phyloP scores from a whole-genome alignment of 2,797 vertebrate species.

The Danio albolineatus region DNA sequence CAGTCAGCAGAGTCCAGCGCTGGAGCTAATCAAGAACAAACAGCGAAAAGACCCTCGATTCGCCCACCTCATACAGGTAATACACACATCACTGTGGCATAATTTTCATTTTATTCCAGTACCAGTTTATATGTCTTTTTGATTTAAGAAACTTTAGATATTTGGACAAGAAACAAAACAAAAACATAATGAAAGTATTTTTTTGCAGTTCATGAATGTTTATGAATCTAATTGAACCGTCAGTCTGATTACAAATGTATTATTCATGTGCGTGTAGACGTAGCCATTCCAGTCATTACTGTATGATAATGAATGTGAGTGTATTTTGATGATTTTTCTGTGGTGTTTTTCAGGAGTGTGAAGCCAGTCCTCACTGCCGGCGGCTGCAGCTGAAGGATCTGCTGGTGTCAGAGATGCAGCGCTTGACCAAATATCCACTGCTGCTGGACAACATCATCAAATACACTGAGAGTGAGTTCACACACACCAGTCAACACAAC shows the following conservation, averaged over 20 bases:
- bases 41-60: constrained; percentile 92
- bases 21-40: constrained; percentile 93
- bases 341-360: constrained; percentile 83
- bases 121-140: no score
- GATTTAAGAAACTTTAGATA: no score
- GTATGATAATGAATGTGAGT: not conserved
- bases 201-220: no score
- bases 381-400: constrained; percentile 92
- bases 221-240: no score
- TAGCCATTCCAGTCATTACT: no score
- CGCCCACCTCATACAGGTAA: constrained; percentile 90
- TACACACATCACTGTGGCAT: not conserved
- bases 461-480: constrained; percentile 83
- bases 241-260: no score
- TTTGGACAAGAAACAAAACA: no score
- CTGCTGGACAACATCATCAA: constrained; percentile 96
- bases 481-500: not conserved
- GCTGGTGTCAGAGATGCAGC: constrained; percentile 93
- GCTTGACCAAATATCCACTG: constrained; percentile 95
- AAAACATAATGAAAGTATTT: no score
- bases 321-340: not conserved
- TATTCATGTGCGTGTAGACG: no score
- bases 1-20: constrained; percentile 87
- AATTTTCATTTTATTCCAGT: no score
- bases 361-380: constrained; percentile 90